Percentiles rank a stretch among this genome's conserved stretches.
phyloP scores from a whole-genome alignment of 53 echinoderm and acorn worm genomes.

The Mesocentrotus franciscanus region DNA sequence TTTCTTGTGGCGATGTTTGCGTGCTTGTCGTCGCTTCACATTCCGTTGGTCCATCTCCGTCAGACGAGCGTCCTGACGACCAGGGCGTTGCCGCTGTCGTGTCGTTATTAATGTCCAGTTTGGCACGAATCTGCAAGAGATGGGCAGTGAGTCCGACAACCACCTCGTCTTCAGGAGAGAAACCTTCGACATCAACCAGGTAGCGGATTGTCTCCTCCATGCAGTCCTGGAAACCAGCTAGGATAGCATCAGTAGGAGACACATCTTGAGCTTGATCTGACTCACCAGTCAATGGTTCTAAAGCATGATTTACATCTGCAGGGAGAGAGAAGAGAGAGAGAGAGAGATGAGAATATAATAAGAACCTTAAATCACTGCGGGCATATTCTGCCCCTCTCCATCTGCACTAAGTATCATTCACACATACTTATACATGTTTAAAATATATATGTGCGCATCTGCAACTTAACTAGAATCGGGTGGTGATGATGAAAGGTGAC shows the following conservation, averaged over 20 bases:
- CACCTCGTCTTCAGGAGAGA: conserved; percentile 89
- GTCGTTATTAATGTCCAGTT: conserved; percentile 57
- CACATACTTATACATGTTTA: too few species aligned
- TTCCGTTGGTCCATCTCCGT: conserved; percentile 50
- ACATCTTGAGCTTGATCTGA: background rate
- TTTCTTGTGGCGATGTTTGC: conserved; percentile 74
- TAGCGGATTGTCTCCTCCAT: conserved; percentile 96
- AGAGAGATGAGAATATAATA: background rate
- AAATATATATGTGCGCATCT: too few species aligned
- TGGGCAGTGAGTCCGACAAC: conserved; percentile 91
- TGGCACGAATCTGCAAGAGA: conserved; percentile 60
- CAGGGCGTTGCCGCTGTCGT: conserved; percentile 64
- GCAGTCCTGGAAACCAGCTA: conserved; percentile 94
- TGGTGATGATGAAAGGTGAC: too few species aligned
- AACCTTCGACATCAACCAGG: conserved; percentile 88
- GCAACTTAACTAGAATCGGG: too few species aligned
- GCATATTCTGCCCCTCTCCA: background rate
- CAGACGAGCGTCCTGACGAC: conserved; percentile 61
- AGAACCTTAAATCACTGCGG: background rate
- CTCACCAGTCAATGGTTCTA: background rate
- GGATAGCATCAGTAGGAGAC: conserved; percentile 58
- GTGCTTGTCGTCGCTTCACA: conserved; percentile 65
- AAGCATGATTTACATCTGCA: background rate
- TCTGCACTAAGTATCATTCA: too few species aligned
- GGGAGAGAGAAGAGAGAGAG: background rate